Evolutionary conservation across 2,113 vertebrate genomes (phyloP), one percentile per base, ranked within the genome.

Genomic region (Neoarius graeffei): DNA sequence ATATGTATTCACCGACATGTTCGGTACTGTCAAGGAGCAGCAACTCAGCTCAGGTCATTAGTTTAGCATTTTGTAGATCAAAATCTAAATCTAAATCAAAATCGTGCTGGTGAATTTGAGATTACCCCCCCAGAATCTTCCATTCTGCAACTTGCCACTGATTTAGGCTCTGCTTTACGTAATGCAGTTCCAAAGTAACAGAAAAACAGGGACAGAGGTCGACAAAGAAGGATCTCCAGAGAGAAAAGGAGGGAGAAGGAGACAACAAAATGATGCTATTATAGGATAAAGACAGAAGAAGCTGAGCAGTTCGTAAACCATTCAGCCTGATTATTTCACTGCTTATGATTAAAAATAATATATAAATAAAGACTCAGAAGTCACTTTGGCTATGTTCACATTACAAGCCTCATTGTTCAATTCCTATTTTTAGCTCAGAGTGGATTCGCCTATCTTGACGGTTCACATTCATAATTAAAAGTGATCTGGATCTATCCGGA

Each of bases 21-120:
- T 81, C 74, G 60, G 30, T 62, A 85, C 42, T 56, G 74, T 7
- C 82, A 42, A 27, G 35, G 6, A 48, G 67, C 23, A 57, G 62
- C 54, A 88, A 77, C 54, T 86, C 79, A 64, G 69, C 73, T 59
- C 14, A 20, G 9, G 56, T 27, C 82, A 80, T 84, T 87, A 87
- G 57, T 0, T 19, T 56, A 52, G 50, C 6, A 54, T 73, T 85
- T 56, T 74, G 23, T 54, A 48, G 27, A 74, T 76, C 66, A 79
- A 87, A 77, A 42, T 76, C 66, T 84, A 85, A 77, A 42, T 76
- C 66, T 84, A 87, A 77, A 69, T 87, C 42, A 85, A 60, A n/a
- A 5, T 54, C 73, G 76, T 56, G 50, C 10, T 35, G 35, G 74
- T 17, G 25, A 87, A 54, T 84, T 74, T 30, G n/a, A 14, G 35